These are phyloP conservation scores for Troides oblongomaculatus DNA, from an alignment of 2,888 invertebrate species.

Conservation along the genomic window DNA sequence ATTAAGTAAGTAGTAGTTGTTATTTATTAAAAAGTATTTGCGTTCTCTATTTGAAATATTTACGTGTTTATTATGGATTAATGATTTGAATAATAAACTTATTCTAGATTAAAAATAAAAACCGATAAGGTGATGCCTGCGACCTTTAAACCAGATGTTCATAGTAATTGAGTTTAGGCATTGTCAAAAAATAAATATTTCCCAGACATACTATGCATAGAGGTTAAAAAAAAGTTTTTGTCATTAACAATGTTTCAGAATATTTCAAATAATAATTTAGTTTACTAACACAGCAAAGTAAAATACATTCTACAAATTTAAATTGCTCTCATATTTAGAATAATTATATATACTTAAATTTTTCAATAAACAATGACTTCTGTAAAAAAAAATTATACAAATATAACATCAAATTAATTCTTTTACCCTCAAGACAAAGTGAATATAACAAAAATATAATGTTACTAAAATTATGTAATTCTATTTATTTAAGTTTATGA, in stretches of 20 bases:
- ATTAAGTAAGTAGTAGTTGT: slow-evolving; percentile 61
- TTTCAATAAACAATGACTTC: too few species aligned
- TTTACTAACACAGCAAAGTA: too few species aligned
- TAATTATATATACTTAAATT: too few species aligned
- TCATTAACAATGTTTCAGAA: not conserved
- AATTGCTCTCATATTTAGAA: too few species aligned
- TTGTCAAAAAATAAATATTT: not conserved
- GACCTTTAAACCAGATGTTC: slow-evolving; percentile 35
- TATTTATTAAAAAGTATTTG: slow-evolving; percentile 34
- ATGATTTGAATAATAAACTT: not conserved
- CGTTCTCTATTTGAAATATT: not conserved
- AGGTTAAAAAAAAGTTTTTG: not conserved
- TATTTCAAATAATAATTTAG: too few species aligned
- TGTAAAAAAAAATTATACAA: too few species aligned
- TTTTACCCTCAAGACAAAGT: too few species aligned
- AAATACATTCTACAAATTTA: too few species aligned
- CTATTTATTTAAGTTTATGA: too few species aligned
- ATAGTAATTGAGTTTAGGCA: slow-evolving; percentile 35
- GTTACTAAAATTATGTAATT: too few species aligned
- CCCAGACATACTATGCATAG: not conserved
- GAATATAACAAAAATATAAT: too few species aligned
- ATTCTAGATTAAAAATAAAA: not conserved
- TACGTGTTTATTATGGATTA: not conserved
- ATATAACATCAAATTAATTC: too few species aligned
- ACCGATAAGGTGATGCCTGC: slow-evolving; percentile 32